Conservation (phyloP, 2,113 vertebrate species). For the Myxocyprinus asiaticus region DNA sequence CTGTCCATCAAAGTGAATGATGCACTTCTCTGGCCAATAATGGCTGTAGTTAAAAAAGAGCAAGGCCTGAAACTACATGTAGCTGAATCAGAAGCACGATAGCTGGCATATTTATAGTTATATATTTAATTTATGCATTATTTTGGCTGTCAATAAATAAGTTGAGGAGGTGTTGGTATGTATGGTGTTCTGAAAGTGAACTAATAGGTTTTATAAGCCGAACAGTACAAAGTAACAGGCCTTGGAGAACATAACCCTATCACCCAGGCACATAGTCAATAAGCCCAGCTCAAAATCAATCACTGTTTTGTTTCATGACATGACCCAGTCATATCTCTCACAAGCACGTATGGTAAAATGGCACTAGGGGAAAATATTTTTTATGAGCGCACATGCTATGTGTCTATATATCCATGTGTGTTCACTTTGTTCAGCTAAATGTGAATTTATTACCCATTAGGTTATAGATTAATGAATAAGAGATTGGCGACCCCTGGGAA, state of each 20-base stretch:
- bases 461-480: slow-evolving; percentile 41
- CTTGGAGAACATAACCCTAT: background rate
- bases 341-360: slow-evolving; percentile 7
- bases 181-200: background rate
- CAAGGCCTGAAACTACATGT: background rate
- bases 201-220: slow-evolving; percentile 18
- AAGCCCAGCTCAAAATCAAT: slow-evolving; percentile 15
- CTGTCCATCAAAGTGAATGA: slow-evolving; percentile 64
- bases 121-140: background rate
- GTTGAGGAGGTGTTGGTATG: background rate
- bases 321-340: slow-evolving; percentile 19
- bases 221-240: slow-evolving; percentile 24
- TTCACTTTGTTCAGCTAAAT: slow-evolving; percentile 14
- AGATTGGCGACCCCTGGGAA: slow-evolving; percentile 24
- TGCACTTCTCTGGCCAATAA: slow-evolving; percentile 60
- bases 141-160: background rate
- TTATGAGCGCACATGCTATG: background rate
- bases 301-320: slow-evolving; percentile 7
- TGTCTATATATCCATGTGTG: slow-evolving; percentile 17
- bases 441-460: slow-evolving; percentile 25
- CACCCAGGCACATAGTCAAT: slow-evolving; percentile 34
- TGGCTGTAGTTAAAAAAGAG: slow-evolving; percentile 46
- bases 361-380: background rate
- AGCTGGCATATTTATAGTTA: background rate
- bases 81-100: background rate